Conservation (phyloP, 2,113 vertebrate genomes). For the Nesospiza acunhae region DNA sequence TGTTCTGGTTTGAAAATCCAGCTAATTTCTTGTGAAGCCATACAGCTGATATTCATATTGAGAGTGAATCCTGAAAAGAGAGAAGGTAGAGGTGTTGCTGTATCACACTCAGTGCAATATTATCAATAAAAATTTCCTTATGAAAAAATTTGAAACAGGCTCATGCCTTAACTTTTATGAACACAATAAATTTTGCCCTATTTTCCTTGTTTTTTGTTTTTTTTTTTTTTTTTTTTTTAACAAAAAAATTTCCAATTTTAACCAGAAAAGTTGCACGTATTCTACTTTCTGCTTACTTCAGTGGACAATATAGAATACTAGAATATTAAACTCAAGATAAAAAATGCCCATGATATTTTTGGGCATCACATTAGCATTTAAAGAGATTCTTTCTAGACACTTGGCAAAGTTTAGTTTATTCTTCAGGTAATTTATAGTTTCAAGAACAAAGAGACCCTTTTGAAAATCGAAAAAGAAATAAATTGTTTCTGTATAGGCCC, state of each 20-base stretch:
- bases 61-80: background rate
- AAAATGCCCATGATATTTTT: background rate
- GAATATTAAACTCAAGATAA: background rate
- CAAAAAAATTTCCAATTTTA: too few species aligned
- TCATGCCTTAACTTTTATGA: background rate
- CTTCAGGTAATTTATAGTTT: background rate
- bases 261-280: background rate
- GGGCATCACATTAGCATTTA: background rate
- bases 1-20: conserved; percentile 18
- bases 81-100: background rate
- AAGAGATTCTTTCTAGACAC: background rate
- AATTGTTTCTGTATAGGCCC: background rate
- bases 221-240: too few species aligned
- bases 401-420: background rate
- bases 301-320: background rate
- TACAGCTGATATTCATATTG: background rate
- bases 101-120: background rate
- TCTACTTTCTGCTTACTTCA: background rate
- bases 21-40: background rate
- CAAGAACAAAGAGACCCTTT: background rate
- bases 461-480: background rate
- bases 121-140: background rate
- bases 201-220: background rate
- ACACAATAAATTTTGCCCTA: background rate
- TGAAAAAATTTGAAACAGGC: background rate